Base-by-base conservation (phyloP, 2,888 invertebrate species). In the Phragmatobia fuliginosa region DNA sequence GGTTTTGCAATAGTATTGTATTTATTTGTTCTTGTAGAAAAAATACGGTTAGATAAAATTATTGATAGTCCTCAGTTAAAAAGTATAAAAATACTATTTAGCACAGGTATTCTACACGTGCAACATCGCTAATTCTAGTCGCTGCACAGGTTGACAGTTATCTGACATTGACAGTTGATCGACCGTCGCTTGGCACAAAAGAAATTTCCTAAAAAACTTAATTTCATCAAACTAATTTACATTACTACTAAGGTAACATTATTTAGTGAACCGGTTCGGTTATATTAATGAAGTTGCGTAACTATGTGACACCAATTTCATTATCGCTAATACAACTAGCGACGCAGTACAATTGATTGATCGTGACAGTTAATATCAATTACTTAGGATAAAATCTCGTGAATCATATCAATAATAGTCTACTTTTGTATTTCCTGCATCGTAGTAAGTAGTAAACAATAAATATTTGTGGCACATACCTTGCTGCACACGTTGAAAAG, bases 211-310 rank as follows among this genome's bases (percentile, higher is more conserved):
- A 69, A 69, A 49, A 82, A 85, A 82, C 82, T 79, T 79, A 82
- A 77, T 79, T 63, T 76, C 75, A 79, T 69, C 80, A 78, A 74
- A 71, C 52, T 76, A 76, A 78, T 81, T 80, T 76, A 82, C 82
- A 81, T 83, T 80, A 80, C 18, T 75, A 83, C 18, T 75, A 83
- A 87, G 84, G 86, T 89, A 86, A 82, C 77, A 60, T 75, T 83
- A 84, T 79, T 83, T 77, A 76, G 49, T 66, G 76, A 85, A 86
- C 87, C 80, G 83, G 87, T 87, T 87, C 80, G 83, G 87, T 87
- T 87, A 67, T 38, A 56, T n/a, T 60, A n/a, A 28, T 59, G 11
- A 21, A n/a, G 45, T 85, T 81, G 72, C 73, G 68, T 78, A 85
- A 86, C 67, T 66, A 3, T 38, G 32, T 64, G 63, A 67, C 28